Evolutionary conservation across 2,797 vertebrate genomes (phyloP).

Genomic region (Pelochelys cantorii): DNA sequence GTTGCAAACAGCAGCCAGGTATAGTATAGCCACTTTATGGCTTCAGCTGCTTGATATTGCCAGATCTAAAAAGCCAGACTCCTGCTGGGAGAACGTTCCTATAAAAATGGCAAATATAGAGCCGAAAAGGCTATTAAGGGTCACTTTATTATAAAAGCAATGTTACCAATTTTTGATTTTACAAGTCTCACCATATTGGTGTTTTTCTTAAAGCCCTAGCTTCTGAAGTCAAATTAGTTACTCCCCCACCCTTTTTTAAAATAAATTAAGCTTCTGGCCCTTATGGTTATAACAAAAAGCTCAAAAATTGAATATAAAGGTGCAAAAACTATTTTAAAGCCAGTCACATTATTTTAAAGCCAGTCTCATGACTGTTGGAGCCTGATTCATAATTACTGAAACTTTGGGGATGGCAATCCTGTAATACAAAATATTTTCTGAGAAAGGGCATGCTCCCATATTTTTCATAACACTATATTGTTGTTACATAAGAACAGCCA

Average conservation of each 20-base stretch:
- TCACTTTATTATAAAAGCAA: constrained; percentile 20
- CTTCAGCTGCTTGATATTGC: not conserved
- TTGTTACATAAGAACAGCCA: not conserved
- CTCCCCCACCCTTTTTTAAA: too few relatives aligned
- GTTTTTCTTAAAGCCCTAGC: constrained; percentile 50
- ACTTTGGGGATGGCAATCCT: constrained; percentile 1
- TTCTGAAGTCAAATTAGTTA: not conserved
- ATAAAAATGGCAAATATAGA: not conserved
- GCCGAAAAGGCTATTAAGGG: not conserved
- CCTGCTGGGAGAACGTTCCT: not conserved
- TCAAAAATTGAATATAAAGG: not conserved
- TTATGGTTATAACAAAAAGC: constrained; percentile 14
- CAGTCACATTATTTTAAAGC: constrained; percentile 30
- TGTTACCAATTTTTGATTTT: constrained; percentile 1
- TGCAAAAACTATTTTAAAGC: constrained; percentile 28
- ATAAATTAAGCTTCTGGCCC: constrained; percentile 43
- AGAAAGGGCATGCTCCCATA: constrained; percentile 16
- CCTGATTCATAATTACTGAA: not conserved
- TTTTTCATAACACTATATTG: too few relatives aligned
- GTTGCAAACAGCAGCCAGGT: not conserved
- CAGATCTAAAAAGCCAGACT: not conserved
- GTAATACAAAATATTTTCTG: constrained; percentile 30
- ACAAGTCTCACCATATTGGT: not conserved
- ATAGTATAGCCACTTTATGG: not conserved
- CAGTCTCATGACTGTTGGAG: constrained; percentile 1